A percentile compares a stretch with the other conserved stretches of the same genome.
Conservation (phyloP, 2,888 invertebrate genomes). For the Enoplolaimus lenunculus region DNA sequence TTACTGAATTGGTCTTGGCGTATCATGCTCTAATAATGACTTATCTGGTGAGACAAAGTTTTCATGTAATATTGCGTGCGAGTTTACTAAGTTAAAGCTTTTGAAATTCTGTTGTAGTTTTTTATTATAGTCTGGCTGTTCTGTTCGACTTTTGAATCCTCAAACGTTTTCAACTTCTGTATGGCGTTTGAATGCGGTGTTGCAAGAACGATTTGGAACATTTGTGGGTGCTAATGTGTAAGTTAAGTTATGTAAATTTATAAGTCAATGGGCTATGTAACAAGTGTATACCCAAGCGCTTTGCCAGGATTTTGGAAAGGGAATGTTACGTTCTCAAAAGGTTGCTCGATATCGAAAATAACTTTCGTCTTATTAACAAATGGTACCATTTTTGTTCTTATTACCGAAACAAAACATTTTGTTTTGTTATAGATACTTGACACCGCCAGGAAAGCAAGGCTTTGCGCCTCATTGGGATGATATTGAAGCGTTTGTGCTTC, state of each 20-base stretch:
- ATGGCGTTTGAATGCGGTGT: constrained; percentile 52
- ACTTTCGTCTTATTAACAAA: not conserved
- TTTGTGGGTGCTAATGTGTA: constrained; percentile 82
- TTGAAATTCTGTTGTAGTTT: constrained; percentile 19
- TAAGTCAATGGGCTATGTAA: too few species aligned
- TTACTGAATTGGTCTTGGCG: too few species aligned
- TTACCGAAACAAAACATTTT: too few species aligned
- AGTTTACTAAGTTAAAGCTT: too few species aligned
- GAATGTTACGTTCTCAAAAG: too few species aligned
- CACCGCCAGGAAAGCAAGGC: constrained; percentile 86
- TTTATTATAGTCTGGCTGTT: constrained; percentile 59
- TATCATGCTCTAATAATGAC: too few species aligned
- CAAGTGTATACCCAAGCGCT: too few species aligned
- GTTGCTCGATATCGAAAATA: not conserved
- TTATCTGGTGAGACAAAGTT: too few species aligned
- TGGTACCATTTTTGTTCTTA: constrained; percentile 11
- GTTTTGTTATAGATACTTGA: constrained; percentile 54
- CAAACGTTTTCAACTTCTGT: constrained; percentile 58
- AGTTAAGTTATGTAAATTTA: too few species aligned
- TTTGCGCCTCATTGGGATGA: constrained; percentile 98
- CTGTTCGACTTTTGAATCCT: constrained; percentile 74
- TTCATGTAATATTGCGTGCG: too few species aligned
- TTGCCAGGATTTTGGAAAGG: too few species aligned
- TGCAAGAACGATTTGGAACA: constrained; percentile 83
- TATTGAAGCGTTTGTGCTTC: constrained; percentile 91